Conservation (phyloP, 2,113 vertebrate species). For the Dasypus novemcinctus region DNA sequence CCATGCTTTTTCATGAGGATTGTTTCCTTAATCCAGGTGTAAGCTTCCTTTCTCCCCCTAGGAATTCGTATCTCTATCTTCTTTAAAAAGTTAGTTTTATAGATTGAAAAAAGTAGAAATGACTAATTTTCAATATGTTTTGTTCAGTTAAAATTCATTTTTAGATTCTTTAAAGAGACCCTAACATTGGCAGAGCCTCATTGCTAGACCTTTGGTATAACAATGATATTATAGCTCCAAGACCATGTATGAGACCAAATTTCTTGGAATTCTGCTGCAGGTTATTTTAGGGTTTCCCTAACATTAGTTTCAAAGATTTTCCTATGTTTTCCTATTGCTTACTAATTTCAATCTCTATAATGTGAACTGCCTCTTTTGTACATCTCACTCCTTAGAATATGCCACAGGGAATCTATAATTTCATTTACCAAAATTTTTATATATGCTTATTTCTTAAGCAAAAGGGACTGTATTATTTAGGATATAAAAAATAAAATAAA, state of each 20-base stretch:
- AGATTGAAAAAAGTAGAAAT: not conserved
- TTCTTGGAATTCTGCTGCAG: not conserved
- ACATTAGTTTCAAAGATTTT: not conserved
- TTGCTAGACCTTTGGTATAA: not conserved
- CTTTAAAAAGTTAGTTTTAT: not conserved
- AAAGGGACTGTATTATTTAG: not conserved
- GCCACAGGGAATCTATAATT: not conserved
- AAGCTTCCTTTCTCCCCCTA: not conserved
- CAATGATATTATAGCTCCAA: not conserved
- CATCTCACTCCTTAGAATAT: not conserved
- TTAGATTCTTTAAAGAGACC: not conserved
- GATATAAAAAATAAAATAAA: not conserved
- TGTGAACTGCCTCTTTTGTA: not conserved
- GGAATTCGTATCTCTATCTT: not conserved
- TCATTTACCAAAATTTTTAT: not conserved
- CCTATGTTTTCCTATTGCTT: not conserved
- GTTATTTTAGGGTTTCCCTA: not conserved
- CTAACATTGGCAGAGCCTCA: not conserved
- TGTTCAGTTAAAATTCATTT: not conserved
- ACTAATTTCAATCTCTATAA: not conserved
- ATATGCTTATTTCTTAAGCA: not conserved
- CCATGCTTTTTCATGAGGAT: not conserved
- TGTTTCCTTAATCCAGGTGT: not conserved
- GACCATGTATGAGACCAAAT: not conserved
- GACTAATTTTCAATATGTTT: not conserved